phyloP scores from a whole-genome alignment of 2,113 vertebrate species.

The Silurus meridionalis region DNA sequence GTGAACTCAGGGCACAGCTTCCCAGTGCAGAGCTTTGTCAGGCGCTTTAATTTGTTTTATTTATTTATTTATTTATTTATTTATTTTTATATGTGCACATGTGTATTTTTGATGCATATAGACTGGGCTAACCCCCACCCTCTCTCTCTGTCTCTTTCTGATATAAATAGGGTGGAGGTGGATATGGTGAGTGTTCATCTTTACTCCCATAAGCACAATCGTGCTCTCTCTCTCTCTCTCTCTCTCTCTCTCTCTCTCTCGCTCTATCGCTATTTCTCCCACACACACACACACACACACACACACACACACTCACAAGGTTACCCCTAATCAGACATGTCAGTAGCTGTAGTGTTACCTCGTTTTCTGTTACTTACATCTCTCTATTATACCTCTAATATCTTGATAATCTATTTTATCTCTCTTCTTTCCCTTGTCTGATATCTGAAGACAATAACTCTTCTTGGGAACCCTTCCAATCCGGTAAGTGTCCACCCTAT shows the following conservation, averaged over 20 bases:
- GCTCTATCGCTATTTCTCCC: neutral
- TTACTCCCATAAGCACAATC: slow-evolving; percentile 32
- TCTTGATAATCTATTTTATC: slow-evolving; percentile 53
- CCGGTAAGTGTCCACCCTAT: slow-evolving; percentile 63
- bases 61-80: neutral
- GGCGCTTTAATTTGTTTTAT: slow-evolving; percentile 5
- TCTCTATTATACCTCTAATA: slow-evolving; percentile 42
- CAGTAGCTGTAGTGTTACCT: slow-evolving; percentile 34
- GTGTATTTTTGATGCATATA: slow-evolving; percentile 2
- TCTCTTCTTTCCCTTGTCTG: slow-evolving; percentile 50
- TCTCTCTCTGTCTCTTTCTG: slow-evolving; percentile 13
- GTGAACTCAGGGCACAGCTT: slow-evolving; percentile 64
- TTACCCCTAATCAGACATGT: slow-evolving; percentile 37
- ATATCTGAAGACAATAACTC: slow-evolving; percentile 71
- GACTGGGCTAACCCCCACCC: slow-evolving; percentile 4
- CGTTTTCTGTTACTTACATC: slow-evolving; percentile 17
- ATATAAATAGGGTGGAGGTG: slow-evolving; percentile 82
- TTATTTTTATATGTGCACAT: neutral
- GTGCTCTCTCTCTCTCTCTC: neutral
- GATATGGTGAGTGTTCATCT: slow-evolving; percentile 87
- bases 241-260: slow-evolving; percentile 6
- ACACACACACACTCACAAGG: slow-evolving; percentile 25
- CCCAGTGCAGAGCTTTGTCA: slow-evolving; percentile 33
- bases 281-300: slow-evolving; percentile 21
- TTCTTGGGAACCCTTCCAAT: slow-evolving; percentile 73